Conservation (phyloP, 23 tunicate genomes). For the Trididemnum nubilum region DNA sequence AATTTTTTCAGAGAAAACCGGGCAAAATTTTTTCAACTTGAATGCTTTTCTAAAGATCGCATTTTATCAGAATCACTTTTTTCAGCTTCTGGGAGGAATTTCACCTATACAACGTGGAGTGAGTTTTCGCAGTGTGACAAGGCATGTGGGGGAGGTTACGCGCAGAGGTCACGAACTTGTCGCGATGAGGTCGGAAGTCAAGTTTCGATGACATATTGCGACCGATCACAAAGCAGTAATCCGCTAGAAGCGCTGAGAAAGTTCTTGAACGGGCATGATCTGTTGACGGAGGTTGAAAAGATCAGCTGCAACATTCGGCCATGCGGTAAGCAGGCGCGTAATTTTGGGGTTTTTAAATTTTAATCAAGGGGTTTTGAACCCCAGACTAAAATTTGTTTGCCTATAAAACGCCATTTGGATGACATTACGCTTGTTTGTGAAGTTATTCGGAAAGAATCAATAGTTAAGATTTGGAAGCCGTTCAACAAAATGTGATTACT, state of each 20-base stretch:
- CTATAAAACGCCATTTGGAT: too few relatives aligned
- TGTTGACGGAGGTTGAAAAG: background rate
- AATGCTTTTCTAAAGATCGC: too few relatives aligned
- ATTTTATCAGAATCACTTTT: background rate
- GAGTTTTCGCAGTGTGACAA: background rate
- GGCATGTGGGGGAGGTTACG: constrained; percentile 4
- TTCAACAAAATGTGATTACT: too few relatives aligned
- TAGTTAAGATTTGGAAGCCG: background rate
- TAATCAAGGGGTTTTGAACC: too few relatives aligned
- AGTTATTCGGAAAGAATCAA: too few relatives aligned
- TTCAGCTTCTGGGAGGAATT: background rate
- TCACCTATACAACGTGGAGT: background rate
- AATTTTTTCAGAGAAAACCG: too few relatives aligned
- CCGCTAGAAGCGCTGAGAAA: background rate
- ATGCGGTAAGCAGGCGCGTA: background rate
- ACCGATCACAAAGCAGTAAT: background rate
- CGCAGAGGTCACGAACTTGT: background rate
- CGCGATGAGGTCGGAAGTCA: background rate
- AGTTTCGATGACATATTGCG: background rate
- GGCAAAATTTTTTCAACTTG: too few relatives aligned
- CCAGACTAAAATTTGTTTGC: too few relatives aligned
- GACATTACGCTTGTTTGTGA: too few relatives aligned
- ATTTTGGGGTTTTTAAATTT: too few relatives aligned
- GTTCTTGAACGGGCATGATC: background rate
- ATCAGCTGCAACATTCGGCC: background rate